Conservation (phyloP, 2,888 invertebrate genomes). For the Eutolmus rufibarbis region DNA sequence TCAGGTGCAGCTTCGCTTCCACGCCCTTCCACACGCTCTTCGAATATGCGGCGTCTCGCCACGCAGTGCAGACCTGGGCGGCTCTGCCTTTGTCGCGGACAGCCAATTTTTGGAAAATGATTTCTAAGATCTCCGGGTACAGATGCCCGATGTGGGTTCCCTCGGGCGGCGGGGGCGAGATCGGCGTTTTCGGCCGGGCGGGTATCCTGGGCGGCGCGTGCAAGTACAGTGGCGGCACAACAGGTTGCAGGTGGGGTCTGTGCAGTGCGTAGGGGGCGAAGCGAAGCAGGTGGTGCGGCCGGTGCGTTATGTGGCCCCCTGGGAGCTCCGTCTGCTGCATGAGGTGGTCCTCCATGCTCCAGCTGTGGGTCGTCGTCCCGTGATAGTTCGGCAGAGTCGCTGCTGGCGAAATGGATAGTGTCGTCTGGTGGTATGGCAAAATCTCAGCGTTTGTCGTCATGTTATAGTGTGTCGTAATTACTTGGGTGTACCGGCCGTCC, state of each 20-base stretch:
- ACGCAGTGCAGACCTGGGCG: slow-evolving; percentile 86
- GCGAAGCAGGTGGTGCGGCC: slow-evolving; percentile 60
- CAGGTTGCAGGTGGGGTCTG: slow-evolving; percentile 67
- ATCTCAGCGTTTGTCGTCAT: slow-evolving; percentile 61
- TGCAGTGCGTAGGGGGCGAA: slow-evolving; percentile 72
- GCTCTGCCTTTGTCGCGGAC: slow-evolving; percentile 89
- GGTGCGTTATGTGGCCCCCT: slow-evolving; percentile 56
- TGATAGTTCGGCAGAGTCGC: slow-evolving; percentile 59
- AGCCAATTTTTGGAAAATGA: slow-evolving; percentile 89
- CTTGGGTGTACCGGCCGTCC: slow-evolving; percentile 20
- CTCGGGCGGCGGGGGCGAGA: slow-evolving; percentile 65
- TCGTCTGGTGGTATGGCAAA: slow-evolving; percentile 61
- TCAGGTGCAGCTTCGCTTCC: slow-evolving; percentile 87
- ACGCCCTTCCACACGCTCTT: slow-evolving; percentile 94
- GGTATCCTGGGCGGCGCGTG: slow-evolving; percentile 52
- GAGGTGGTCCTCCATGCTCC: slow-evolving; percentile 48
- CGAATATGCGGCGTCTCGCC: slow-evolving; percentile 92
- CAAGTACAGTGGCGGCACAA: slow-evolving; percentile 49
- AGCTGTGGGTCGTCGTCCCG: slow-evolving; percentile 49
- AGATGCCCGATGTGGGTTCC: slow-evolving; percentile 84
- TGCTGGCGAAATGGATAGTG: slow-evolving; percentile 57
- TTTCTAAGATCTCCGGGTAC: slow-evolving; percentile 90
- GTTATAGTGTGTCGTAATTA: slow-evolving; percentile 23
- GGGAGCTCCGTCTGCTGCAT: slow-evolving; percentile 61
- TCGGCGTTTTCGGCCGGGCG: slow-evolving; percentile 49